A percentile compares a stretch with the other conserved stretches of the same genome.
phyloP scores from a whole-genome alignment of 2,888 invertebrate species.

The Anodontia alba region DNA sequence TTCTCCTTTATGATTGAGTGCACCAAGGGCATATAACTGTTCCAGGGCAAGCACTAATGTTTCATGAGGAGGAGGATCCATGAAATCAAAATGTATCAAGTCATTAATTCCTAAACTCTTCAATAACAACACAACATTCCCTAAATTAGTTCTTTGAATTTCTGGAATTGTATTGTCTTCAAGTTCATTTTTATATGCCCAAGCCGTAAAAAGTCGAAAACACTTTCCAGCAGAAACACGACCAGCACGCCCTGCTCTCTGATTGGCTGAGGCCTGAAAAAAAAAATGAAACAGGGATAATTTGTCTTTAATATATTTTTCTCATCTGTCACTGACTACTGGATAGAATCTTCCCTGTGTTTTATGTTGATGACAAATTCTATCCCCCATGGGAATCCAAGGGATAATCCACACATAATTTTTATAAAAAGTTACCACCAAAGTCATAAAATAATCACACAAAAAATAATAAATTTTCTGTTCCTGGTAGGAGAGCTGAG shows the following conservation, averaged over 20 bases:
- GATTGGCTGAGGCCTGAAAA: slow-evolving; percentile 93
- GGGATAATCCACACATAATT: no score
- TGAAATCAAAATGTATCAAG: slow-evolving; percentile 98
- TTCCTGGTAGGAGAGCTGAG: no score
- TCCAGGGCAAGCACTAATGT: slow-evolving; percentile 93
- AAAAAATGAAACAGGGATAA: no score
- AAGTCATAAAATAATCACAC: no score
- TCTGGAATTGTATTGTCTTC: slow-evolving; percentile 99
- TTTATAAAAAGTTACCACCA: no score
- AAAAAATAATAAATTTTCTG: no score
- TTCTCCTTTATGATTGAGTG: slow-evolving; percentile 98
- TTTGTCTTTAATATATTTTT: not conserved
- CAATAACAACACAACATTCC: slow-evolving; percentile 98
- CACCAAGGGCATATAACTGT: slow-evolving; percentile 98
- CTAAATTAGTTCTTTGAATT: slow-evolving; percentile 98
- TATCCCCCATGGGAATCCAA: no score
- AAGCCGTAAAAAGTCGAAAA: slow-evolving; percentile 98
- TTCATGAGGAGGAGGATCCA: slow-evolving; percentile 94
- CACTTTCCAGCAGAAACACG: slow-evolving; percentile 97
- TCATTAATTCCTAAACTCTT: slow-evolving; percentile 99
- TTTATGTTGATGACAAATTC: not conserved
- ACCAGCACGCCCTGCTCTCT: slow-evolving; percentile 97
- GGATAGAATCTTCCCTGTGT: not conserved
- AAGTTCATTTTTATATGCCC: slow-evolving; percentile 99
- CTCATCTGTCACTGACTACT: not conserved